phyloP scores from a whole-genome alignment of 2,797 vertebrate genomes.

The Harpagifer antarcticus region DNA sequence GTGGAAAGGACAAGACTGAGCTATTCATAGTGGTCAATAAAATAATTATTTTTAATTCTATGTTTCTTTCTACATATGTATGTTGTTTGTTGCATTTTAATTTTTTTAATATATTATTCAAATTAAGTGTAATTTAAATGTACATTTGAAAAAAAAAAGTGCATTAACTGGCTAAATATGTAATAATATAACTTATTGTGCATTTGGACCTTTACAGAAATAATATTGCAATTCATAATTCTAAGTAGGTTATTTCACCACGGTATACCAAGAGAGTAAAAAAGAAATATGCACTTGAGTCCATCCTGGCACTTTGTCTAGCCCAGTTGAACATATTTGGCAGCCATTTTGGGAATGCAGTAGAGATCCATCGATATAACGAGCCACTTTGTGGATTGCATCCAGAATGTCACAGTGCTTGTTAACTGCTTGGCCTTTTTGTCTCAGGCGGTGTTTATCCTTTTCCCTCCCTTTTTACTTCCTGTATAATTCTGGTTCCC shows the following conservation, averaged over 20 bases:
- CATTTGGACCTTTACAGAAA: slow-evolving; percentile 19
- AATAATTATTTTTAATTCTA: slow-evolving; percentile 33
- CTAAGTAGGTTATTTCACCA: slow-evolving; percentile 29
- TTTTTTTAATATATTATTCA: slow-evolving; percentile 1
- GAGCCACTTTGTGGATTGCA: slow-evolving; percentile 77
- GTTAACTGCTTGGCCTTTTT: slow-evolving; percentile 76
- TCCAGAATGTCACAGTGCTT: slow-evolving; percentile 79
- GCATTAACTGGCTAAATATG: not conserved
- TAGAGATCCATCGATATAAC: slow-evolving; percentile 77
- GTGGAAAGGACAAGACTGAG: slow-evolving; percentile 28
- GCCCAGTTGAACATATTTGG: slow-evolving; percentile 77
- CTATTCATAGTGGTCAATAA: slow-evolving; percentile 35
- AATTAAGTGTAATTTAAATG: slow-evolving; percentile 22
- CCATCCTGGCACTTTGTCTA: slow-evolving; percentile 74
- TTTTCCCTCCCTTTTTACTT: slow-evolving; percentile 23
- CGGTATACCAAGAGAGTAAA: slow-evolving; percentile 30
- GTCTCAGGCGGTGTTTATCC: slow-evolving; percentile 63
- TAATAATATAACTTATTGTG: slow-evolving; percentile 8
- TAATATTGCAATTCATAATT: slow-evolving; percentile 23
- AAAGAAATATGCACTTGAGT: slow-evolving; percentile 63
- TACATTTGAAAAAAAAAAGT: slow-evolving; percentile 32
- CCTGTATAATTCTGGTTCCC: slow-evolving; percentile 54
- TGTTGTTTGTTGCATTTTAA: not conserved
- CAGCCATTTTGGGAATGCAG: slow-evolving; percentile 81
- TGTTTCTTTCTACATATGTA: slow-evolving; percentile 15